A percentile compares a stretch with the other conserved stretches of the same genome.
Conservation (phyloP, 2,888 invertebrate species). For the Argynnis bischoffii region DNA sequence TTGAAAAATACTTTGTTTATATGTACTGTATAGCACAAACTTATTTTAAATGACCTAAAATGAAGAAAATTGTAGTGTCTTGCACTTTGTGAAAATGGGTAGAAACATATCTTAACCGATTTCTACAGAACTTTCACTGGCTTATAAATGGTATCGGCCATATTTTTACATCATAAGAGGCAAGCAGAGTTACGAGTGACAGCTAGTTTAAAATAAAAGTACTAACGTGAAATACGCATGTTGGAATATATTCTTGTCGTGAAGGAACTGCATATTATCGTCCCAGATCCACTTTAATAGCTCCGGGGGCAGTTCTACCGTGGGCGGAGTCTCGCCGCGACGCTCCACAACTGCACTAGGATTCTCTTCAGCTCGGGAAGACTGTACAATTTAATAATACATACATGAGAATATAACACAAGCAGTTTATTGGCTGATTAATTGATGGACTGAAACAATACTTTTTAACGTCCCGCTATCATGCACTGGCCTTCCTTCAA, state of each 20-base stretch:
- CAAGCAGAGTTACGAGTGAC: not conserved
- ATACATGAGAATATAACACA: not conserved
- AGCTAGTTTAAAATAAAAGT: not conserved
- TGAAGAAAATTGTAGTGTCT: too few relatives aligned
- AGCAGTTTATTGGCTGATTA: too few relatives aligned
- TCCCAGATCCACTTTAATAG: slow-evolving; percentile 98
- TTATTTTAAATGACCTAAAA: too few relatives aligned
- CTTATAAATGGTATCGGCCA: too few relatives aligned
- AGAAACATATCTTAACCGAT: too few relatives aligned
- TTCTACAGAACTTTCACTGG: too few relatives aligned
- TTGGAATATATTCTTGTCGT: slow-evolving; percentile 97
- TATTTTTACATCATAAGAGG: not conserved
- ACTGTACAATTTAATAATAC: slow-evolving; percentile 46
- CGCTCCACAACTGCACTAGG: slow-evolving; percentile 53
- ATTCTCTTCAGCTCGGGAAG: slow-evolving; percentile 65
- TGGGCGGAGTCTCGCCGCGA: slow-evolving; percentile 49
- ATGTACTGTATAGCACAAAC: too few relatives aligned
- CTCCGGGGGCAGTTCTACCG: slow-evolving; percentile 87
- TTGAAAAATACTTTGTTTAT: too few relatives aligned
- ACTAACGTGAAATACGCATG: slow-evolving; percentile 96
- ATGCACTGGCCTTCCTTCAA: too few relatives aligned
- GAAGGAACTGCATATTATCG: slow-evolving; percentile 97
- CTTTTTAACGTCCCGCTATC: too few relatives aligned
- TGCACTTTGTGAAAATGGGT: too few relatives aligned
- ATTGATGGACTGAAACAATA: too few relatives aligned